These are phyloP conservation scores for Xenopus borealis DNA, from an alignment of 2,113 vertebrate species.

Conservation along the genomic window DNA sequence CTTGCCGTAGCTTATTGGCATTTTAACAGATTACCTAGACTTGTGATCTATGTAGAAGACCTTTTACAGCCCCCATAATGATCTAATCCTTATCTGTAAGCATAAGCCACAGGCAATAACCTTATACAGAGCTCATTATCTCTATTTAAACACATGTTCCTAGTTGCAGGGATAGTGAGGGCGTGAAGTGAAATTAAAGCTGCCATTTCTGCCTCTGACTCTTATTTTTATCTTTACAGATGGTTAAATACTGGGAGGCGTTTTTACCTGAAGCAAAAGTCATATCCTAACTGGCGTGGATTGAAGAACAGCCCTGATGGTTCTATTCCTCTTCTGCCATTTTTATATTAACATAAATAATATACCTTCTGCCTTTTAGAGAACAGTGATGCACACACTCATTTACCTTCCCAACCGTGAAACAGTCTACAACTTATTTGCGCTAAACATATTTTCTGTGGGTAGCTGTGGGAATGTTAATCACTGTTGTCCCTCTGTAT, in stretches of 20 bases:
- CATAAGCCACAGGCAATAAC: too few relatives aligned
- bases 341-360: slow-evolving; percentile 60
- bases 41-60: too few relatives aligned
- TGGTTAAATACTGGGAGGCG: slow-evolving; percentile 97
- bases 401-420: slow-evolving; percentile 5
- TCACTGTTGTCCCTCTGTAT: background rate
- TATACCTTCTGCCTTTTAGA: slow-evolving; percentile 77
- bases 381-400: slow-evolving; percentile 1
- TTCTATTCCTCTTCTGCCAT: slow-evolving; percentile 67
- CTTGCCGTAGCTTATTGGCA: too few relatives aligned
- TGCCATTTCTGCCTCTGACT: too few relatives aligned
- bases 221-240: slow-evolving; percentile 60
- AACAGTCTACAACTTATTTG: slow-evolving; percentile 2
- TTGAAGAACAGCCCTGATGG: slow-evolving; percentile 46
- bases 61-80: too few relatives aligned
- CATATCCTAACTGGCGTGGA: slow-evolving; percentile 77
- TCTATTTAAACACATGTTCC: too few relatives aligned
- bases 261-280: slow-evolving; percentile 97
- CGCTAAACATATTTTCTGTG: background rate
- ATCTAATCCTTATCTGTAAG: too few relatives aligned
- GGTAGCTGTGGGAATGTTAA: background rate
- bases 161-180: too few relatives aligned
- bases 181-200: too few relatives aligned
- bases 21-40: too few relatives aligned
- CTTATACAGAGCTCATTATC: too few relatives aligned